A percentile compares a stretch with the other conserved stretches of the same genome.
phyloP scores from a whole-genome alignment of 2,113 vertebrate species.

The Xyliphius kryptos region DNA sequence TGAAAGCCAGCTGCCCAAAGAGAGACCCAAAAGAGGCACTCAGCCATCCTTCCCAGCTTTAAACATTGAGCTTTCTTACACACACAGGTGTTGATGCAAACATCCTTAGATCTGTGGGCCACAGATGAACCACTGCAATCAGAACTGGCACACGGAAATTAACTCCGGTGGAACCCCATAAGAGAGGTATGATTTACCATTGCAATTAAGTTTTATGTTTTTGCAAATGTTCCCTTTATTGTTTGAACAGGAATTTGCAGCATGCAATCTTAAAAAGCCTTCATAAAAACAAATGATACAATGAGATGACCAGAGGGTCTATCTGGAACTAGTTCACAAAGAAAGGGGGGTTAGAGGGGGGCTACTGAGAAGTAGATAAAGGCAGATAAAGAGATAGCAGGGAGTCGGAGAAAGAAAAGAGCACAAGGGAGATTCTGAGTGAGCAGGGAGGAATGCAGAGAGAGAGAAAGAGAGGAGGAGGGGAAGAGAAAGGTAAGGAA shows the following conservation, averaged over 20 bases:
- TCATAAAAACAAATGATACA: constrained; percentile 39
- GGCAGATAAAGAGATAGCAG: too few species aligned
- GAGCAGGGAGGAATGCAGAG: too few species aligned
- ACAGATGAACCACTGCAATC: constrained; percentile 21
- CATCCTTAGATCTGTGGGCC: constrained; percentile 32
- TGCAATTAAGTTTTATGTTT: constrained; percentile 45
- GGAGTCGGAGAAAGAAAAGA: too few species aligned
- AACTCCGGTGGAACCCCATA: constrained; percentile 30
- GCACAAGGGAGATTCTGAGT: too few species aligned
- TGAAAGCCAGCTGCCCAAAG: too few species aligned
- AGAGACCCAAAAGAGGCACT: too few species aligned
- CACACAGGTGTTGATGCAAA: too few species aligned
- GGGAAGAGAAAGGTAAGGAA: too few species aligned
- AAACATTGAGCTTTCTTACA: too few species aligned
- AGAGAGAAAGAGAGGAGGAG: constrained; percentile 14
- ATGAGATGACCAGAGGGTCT: constrained; percentile 41
- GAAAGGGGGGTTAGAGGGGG: too few species aligned
- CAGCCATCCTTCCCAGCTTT: too few species aligned
- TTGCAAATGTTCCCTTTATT: constrained; percentile 35
- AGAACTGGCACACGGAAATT: constrained; percentile 24
- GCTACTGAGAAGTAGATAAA: constrained; percentile 31
- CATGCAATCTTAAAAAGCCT: constrained; percentile 27
- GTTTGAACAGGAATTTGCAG: constrained; percentile 33
- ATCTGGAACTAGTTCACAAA: constrained; percentile 32
- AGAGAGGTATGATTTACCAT: constrained; percentile 37